These are phyloP conservation scores for Tachycineta bicolor DNA, from an alignment of 2,113 vertebrate species.

Conservation along the genomic window DNA sequence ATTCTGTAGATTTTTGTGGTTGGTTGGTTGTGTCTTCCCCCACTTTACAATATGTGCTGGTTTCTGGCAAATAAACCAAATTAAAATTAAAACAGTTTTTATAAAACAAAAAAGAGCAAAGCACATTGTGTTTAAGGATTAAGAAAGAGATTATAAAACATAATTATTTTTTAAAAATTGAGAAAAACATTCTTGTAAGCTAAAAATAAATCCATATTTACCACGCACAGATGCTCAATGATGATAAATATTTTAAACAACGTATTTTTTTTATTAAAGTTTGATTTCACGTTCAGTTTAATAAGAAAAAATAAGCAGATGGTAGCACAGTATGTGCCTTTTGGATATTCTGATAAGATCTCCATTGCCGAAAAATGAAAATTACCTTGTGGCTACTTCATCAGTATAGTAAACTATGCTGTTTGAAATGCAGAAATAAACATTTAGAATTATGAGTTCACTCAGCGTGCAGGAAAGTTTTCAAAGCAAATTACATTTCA, in stretches of 20 bases:
- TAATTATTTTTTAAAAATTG: neutral
- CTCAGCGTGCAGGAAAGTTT: neutral
- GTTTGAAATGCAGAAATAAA: conserved; percentile 42
- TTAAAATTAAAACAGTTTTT: neutral
- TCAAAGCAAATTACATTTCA: conserved; percentile 14
- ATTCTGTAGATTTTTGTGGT: neutral
- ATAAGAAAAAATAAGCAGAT: conserved; percentile 57
- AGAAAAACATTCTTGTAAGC: neutral
- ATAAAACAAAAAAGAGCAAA: neutral
- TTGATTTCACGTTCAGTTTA: conserved; percentile 10
- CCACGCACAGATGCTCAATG: neutral
- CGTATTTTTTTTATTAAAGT: neutral
- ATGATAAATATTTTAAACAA: conserved; percentile 43
- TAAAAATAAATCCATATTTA: conserved; percentile 4
- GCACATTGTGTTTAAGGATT: neutral
- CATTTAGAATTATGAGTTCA: conserved; percentile 15
- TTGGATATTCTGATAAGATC: conserved; percentile 31
- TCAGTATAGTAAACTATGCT: neutral
- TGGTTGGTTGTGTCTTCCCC: neutral
- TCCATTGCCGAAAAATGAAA: conserved; percentile 34
- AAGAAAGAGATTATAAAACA: neutral
- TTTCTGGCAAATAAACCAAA: neutral
- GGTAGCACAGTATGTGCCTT: conserved; percentile 44
- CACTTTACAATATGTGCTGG: neutral
- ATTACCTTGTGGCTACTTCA: conserved; percentile 47